A percentile compares a stretch with the other conserved stretches of the same genome.
Conservation (phyloP, 2,888 invertebrate genomes). For the Agonopterix arenella region DNA sequence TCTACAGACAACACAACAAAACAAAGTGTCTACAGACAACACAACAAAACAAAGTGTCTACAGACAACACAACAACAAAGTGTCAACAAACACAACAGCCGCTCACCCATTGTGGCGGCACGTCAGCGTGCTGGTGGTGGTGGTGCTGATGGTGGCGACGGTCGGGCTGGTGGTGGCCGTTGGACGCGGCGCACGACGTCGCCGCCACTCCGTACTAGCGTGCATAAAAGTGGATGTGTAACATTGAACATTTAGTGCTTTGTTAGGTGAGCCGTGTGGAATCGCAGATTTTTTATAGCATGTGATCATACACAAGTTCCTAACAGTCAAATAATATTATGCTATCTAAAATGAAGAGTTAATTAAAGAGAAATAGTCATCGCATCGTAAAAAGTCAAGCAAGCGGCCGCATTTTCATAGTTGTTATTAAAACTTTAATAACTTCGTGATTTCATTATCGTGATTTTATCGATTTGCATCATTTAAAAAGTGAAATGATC, state of each 20-base stretch:
- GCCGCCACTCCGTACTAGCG: slow-evolving; percentile 71
- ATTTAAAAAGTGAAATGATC: too few species aligned
- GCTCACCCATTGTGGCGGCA: slow-evolving; percentile 31
- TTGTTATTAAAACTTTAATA: too few species aligned
- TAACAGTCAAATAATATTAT: too few species aligned
- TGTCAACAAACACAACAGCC: not conserved
- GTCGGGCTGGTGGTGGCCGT: slow-evolving; percentile 68
- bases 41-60: not conserved
- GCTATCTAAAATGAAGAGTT: too few species aligned
- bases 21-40: not conserved
- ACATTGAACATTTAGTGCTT: not conserved
- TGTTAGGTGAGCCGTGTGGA: not conserved
- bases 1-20: too few species aligned
- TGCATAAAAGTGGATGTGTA: not conserved
- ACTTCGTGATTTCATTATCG: too few species aligned
- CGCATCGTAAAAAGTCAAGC: too few species aligned
- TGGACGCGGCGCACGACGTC: slow-evolving; percentile 67
- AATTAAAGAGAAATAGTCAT: too few species aligned
- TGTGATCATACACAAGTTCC: too few species aligned
- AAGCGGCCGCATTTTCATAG: too few species aligned
- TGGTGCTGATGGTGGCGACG: slow-evolving; percentile 55
- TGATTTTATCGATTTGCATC: too few species aligned
- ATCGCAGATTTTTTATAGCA: too few species aligned
- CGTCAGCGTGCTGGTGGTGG: slow-evolving; percentile 68
- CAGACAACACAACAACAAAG: not conserved